These are phyloP conservation scores for Chrysochloris asiatica DNA, from an alignment of 2,113 vertebrate species.

Conservation along the genomic window DNA sequence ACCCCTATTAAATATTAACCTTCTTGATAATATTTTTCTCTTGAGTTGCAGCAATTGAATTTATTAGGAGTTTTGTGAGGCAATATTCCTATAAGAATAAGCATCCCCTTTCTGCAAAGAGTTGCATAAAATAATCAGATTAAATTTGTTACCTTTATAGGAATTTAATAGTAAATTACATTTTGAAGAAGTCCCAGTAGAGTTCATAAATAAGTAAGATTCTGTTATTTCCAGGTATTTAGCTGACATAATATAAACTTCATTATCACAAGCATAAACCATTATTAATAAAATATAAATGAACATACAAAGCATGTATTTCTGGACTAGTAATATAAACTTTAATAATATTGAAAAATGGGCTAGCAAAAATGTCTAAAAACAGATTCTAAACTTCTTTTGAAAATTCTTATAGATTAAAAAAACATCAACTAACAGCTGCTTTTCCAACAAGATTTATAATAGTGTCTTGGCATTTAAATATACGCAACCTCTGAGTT, in stretches of 20 bases:
- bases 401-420: conserved; percentile 51
- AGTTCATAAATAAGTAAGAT: conserved; percentile 20
- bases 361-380: not conserved
- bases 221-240: conserved; percentile 39
- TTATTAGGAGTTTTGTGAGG: conserved; percentile 41
- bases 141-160: conserved; percentile 7
- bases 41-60: not conserved
- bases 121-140: conserved; percentile 22
- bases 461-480: not conserved
- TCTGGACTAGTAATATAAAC: not conserved
- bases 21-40: conserved; percentile 7
- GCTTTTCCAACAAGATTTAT: conserved; percentile 27
- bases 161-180: conserved; percentile 39
- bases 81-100: conserved; percentile 51
- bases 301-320: conserved; percentile 45
- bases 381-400: conserved; percentile 8
- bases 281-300: conserved; percentile 39
- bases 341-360: conserved; percentile 41
- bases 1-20: conserved; percentile 3
- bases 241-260: conserved; percentile 19
- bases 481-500: conserved; percentile 46
- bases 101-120: conserved; percentile 22
- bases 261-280: conserved; percentile 26
- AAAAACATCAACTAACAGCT: not conserved
- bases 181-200: conserved; percentile 47